Base-by-base conservation (phyloP, 2,113 vertebrate species). In the Odocoileus hemionus region DNA sequence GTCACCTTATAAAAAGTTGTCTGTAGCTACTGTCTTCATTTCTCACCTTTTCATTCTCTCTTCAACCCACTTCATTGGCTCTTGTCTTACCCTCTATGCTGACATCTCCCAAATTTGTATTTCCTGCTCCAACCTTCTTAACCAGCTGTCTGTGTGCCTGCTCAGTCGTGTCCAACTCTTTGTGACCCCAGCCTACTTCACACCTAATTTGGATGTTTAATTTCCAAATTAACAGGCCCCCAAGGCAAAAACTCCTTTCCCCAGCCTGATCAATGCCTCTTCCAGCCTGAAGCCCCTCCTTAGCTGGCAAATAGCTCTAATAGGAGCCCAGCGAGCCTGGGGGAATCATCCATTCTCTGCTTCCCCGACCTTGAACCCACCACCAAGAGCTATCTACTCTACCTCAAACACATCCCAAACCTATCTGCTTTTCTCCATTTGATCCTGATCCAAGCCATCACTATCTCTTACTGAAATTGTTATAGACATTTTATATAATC, bases 201-300 rank as follows among this genome's bases (percentile, higher is more conserved):
- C 50, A 52, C 58, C 15, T 94, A 89, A 94, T 67, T 54, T 79
- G 64, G 61, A 83, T 55, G 33, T 84, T 96, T 91, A 36, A 78
- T 94, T 91, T 94, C 67, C 19, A 94, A 97, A 78, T 85, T 84
- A 94, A 89, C 57, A 89, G 89, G 15, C 39, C 25, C 50, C 50
- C 43, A 80, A 60, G 78, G 90, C 55, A 79, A 89, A 57, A 64
- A 36, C n/a, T 52, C 50, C 23, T 50, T 89, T 67, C 36, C 5
- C 36, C 16, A n/a, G 61, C 92, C 89, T 30, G 28, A 84, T 13
- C 52, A 64, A 13, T 26, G 80, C 47, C 36, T 97, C 70, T 86
- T n/a, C 43, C 17, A 70, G 36, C 30, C 60, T 83, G 64, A 70
- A 70, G 67, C 67, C n/a, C n/a, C n/a, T 58, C 36, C 50, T 91